phyloP scores from a whole-genome alignment of 2,113 vertebrate genomes.

The Nyctereutes procyonoides region DNA sequence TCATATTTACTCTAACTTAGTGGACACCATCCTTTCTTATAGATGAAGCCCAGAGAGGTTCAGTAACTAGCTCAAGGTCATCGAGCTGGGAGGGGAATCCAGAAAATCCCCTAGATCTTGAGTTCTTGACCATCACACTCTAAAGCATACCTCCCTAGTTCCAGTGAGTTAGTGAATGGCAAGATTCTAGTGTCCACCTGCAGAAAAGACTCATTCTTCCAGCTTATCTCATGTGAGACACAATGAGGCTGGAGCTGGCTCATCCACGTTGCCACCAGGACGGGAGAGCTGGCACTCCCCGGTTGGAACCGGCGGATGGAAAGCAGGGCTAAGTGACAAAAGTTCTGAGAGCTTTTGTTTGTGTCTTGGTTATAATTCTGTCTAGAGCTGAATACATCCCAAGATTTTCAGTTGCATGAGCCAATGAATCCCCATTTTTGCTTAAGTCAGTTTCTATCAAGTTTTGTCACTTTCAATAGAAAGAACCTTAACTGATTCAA shows the following conservation, averaged over 20 bases:
- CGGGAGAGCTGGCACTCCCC: not conserved
- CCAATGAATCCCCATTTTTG: conserved; percentile 66
- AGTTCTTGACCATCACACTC: not conserved
- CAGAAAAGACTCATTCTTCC: not conserved
- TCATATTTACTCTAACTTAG: accelerated
- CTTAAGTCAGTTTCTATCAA: conserved; percentile 72
- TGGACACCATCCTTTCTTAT: not conserved
- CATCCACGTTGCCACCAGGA: accelerated
- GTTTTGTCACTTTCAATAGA: conserved; percentile 60
- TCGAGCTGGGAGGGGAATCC: not conserved
- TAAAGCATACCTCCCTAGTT: no score
- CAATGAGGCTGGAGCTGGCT: not conserved
- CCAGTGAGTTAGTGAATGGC: not conserved
- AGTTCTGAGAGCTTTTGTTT: not conserved
- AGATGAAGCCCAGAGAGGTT: not conserved
- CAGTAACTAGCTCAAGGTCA: no score
- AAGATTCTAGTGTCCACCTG: not conserved
- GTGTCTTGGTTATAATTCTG: not conserved
- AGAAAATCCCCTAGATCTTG: not conserved
- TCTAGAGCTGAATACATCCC: conserved; percentile 8
- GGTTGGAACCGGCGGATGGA: not conserved
- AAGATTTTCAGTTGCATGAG: not conserved
- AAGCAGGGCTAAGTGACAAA: not conserved
- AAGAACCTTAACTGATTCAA: conserved; percentile 49
- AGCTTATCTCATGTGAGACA: not conserved